phyloP scores from a whole-genome alignment of 2,888 invertebrate genomes.

The Drosophila testacea region DNA sequence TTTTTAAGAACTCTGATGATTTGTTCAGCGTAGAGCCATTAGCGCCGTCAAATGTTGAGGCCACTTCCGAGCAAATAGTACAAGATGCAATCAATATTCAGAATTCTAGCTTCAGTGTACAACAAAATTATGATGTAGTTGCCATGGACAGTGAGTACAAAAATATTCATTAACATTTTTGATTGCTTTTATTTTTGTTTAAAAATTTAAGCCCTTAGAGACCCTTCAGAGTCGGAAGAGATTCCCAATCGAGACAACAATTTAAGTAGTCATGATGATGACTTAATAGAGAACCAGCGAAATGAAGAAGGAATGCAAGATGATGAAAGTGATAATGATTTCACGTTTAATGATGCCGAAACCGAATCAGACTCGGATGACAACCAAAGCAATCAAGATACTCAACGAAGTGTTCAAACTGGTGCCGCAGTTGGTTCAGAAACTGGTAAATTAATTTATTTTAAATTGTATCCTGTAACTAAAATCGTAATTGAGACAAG shows the following conservation, averaged over 20 bases:
- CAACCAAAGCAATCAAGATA: slow-evolving; percentile 93
- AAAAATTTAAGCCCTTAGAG: slow-evolving; percentile 77
- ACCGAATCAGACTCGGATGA: slow-evolving; percentile 98
- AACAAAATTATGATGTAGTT: slow-evolving; percentile 84
- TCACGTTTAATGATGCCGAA: slow-evolving; percentile 93
- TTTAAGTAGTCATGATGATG: slow-evolving; percentile 86
- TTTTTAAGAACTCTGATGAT: slow-evolving; percentile 92
- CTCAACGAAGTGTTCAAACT: slow-evolving; percentile 95
- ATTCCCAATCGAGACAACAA: slow-evolving; percentile 78
- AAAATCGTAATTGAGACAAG: too few species aligned
- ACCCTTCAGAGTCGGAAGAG: slow-evolving; percentile 83
- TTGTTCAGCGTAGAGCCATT: slow-evolving; percentile 96
- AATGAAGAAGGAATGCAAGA: slow-evolving; percentile 87
- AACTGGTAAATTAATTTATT: slow-evolving; percentile 87
- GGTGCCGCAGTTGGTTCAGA: slow-evolving; percentile 97
- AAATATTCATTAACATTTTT: neutral
- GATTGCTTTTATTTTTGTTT: too few species aligned
- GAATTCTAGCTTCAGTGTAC: slow-evolving; percentile 73
- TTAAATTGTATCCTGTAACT: too few species aligned
- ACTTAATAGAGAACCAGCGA: slow-evolving; percentile 86
- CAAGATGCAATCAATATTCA: slow-evolving; percentile 68
- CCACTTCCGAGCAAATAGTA: slow-evolving; percentile 61
- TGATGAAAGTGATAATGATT: slow-evolving; percentile 91
- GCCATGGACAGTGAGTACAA: slow-evolving; percentile 85
- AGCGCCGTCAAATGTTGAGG: slow-evolving; percentile 87